phyloP scores from a whole-genome alignment of 2,797 vertebrate genomes.

The Sphaeramia orbicularis region DNA sequence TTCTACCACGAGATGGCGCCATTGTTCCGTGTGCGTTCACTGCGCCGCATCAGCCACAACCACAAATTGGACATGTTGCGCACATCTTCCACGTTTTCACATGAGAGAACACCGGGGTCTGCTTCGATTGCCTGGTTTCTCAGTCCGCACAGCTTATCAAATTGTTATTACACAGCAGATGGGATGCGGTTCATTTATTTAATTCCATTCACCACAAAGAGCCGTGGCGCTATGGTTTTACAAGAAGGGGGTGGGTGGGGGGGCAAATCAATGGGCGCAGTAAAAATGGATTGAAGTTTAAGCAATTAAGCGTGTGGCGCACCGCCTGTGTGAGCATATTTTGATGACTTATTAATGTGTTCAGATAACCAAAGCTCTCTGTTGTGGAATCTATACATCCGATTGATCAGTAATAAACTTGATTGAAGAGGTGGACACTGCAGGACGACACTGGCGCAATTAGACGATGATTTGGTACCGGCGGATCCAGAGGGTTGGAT shows the following conservation, averaged over 20 bases:
- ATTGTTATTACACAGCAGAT: slow-evolving; percentile 78
- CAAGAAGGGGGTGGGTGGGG: slow-evolving; percentile 19
- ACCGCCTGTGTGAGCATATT: slow-evolving; percentile 53
- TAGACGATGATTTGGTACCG: slow-evolving; percentile 63
- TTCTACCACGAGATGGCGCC: slow-evolving; percentile 46
- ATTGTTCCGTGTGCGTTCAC: slow-evolving; percentile 27
- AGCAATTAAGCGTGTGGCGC: slow-evolving; percentile 65
- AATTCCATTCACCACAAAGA: slow-evolving; percentile 56
- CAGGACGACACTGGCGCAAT: slow-evolving; percentile 47
- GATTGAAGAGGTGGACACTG: slow-evolving; percentile 49
- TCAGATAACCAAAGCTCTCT: slow-evolving; percentile 37
- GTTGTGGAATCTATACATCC: slow-evolving; percentile 50
- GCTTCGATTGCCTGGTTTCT: slow-evolving; percentile 54
- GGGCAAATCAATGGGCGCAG: slow-evolving; percentile 55
- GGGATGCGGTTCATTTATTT: slow-evolving; percentile 75
- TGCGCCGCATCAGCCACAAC: not conserved
- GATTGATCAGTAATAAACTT: slow-evolving; percentile 71
- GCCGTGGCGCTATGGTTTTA: slow-evolving; percentile 38
- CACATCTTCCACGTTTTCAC: slow-evolving; percentile 46
- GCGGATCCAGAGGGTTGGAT: not conserved
- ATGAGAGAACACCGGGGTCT: slow-evolving; percentile 47
- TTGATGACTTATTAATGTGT: slow-evolving; percentile 72
- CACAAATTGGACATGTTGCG: slow-evolving; percentile 61
- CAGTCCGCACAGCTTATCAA: slow-evolving; percentile 65
- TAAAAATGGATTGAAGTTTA: slow-evolving; percentile 64